Percentiles rank a stretch among this genome's conserved stretches.
Conservation (phyloP, 1,140 invertebrate genomes). For the Ostrea denselamellosa region DNA sequence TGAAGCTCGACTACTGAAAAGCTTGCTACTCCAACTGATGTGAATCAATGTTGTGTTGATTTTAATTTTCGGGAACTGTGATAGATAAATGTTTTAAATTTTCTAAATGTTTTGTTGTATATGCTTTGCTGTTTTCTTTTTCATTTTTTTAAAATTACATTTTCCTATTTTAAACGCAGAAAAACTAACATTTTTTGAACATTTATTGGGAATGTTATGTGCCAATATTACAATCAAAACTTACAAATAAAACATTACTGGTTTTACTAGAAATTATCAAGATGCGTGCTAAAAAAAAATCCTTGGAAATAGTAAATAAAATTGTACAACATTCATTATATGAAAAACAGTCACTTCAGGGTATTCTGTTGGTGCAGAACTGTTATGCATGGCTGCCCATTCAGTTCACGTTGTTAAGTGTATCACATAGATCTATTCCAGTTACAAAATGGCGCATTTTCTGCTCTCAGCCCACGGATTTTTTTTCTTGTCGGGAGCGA, state of each 20-base stretch:
- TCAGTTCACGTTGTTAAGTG: not conserved
- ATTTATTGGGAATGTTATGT: not conserved
- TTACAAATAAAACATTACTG: not conserved
- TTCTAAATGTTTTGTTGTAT: not conserved
- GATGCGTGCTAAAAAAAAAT: not conserved
- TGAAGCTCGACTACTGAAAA: slow-evolving; percentile 92
- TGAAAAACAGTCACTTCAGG: not conserved
- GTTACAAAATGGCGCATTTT: slow-evolving; percentile 52
- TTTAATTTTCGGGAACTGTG: not conserved
- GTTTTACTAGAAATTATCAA: not conserved
- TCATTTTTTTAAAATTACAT: too few species aligned
- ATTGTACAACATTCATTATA: not conserved
- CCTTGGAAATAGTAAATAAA: not conserved
- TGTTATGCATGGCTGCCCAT: not conserved
- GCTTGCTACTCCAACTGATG: slow-evolving; percentile 85
- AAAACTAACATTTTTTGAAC: not conserved
- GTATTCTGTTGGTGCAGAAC: not conserved
- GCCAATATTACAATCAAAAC: not conserved
- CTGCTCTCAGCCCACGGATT: slow-evolving; percentile 56
- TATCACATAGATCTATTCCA: not conserved
- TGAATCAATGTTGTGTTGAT: slow-evolving; percentile 43
- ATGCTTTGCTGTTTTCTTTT: not conserved
- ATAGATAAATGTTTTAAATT: not conserved
- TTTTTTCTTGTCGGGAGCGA: slow-evolving; percentile 56
- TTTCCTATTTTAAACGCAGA: not conserved